These are phyloP conservation scores for Watsonalla cultraria DNA, from an alignment of 2,888 invertebrate species.

Conservation along the genomic window DNA sequence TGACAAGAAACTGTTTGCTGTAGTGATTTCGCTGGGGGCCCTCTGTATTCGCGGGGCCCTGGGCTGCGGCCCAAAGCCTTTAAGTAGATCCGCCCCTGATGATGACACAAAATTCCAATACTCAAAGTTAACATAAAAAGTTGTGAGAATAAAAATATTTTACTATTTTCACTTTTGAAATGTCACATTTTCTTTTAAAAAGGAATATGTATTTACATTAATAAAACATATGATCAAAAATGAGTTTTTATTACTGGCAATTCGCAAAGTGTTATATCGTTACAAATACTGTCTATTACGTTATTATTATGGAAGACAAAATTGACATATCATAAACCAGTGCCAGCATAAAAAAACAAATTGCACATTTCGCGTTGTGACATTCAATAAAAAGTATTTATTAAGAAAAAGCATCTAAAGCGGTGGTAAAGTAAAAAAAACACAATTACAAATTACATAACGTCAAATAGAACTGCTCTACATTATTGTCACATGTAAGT, in stretches of 20 bases:
- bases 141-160: constrained; percentile 50
- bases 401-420: constrained; percentile 46
- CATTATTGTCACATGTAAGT: constrained; percentile 28
- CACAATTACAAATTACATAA: constrained; percentile 45
- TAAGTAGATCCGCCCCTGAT: too few relatives aligned
- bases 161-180: constrained; percentile 58
- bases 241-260: neutral
- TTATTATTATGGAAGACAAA: neutral
- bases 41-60: too few relatives aligned
- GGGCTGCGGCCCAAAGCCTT: too few relatives aligned
- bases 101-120: too few relatives aligned
- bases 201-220: constrained; percentile 3
- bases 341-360: constrained; percentile 2
- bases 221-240: neutral
- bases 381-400: constrained; percentile 25
- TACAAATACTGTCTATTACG: neutral
- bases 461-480: constrained; percentile 25
- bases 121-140: constrained; percentile 7
- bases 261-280: neutral
- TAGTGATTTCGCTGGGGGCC: too few relatives aligned
- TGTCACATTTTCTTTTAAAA: constrained; percentile 21
- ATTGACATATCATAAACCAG: neutral
- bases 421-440: constrained; percentile 32
- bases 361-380: constrained; percentile 14
- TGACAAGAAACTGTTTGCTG: too few relatives aligned